Percentiles rank a stretch among this genome's conserved stretches.
Evolutionary conservation across 1,140 invertebrate species (phyloP).

Genomic region (Trichonephila clavipes): DNA sequence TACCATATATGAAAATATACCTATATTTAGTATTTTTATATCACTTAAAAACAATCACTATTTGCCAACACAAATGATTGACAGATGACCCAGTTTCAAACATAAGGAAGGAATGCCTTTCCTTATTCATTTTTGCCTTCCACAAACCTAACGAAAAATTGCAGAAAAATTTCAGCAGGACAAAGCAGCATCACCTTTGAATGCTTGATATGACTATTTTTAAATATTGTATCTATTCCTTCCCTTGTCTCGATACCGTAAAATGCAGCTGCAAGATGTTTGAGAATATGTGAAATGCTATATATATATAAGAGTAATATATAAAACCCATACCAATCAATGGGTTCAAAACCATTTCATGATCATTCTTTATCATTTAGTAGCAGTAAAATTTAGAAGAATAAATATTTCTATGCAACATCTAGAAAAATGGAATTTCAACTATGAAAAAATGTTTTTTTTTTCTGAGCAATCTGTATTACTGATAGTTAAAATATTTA

Average conservation of each 20-base stretch:
- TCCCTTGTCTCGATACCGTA: constrained; percentile 38
- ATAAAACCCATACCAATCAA: constrained; percentile 63
- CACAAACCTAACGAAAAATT: neutral
- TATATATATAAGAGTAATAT: constrained; percentile 66
- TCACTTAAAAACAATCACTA: constrained; percentile 64
- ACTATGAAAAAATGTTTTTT: constrained; percentile 72
- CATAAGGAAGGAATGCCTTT: constrained; percentile 28
- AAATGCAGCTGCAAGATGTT: constrained; percentile 67
- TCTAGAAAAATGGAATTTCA: constrained; percentile 76
- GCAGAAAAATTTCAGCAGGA: constrained; percentile 17
- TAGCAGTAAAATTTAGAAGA: constrained; percentile 74
- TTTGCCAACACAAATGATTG: constrained; percentile 60
- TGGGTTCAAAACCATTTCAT: constrained; percentile 67
- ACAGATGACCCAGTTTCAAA: constrained; percentile 64
- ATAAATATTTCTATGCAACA: constrained; percentile 75
- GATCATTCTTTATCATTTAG: constrained; percentile 56
- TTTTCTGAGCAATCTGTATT: constrained; percentile 75
- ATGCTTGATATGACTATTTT: constrained; percentile 69
- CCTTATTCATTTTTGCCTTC: neutral
- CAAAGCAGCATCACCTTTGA: constrained; percentile 6
- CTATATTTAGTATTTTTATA: constrained; percentile 57
- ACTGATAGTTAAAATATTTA: constrained; percentile 75
- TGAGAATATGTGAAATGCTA: constrained; percentile 70
- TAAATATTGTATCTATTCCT: constrained; percentile 52
- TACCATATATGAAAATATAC: constrained; percentile 75